Evolutionary conservation across 2,113 vertebrate genomes (phyloP), one percentile per base, ranked within the genome.

Genomic region (Raja brachyura): DNA sequence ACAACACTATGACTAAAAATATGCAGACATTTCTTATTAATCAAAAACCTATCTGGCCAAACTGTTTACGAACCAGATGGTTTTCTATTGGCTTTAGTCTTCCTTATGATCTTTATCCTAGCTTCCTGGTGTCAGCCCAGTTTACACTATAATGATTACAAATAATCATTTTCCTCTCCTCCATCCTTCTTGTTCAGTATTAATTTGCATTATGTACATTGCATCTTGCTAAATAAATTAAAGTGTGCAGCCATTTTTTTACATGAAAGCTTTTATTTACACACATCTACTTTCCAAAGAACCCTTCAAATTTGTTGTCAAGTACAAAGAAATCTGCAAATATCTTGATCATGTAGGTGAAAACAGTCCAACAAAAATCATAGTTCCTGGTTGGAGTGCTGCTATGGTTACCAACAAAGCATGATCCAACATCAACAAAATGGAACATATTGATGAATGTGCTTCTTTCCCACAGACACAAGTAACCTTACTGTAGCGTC

Each of bases 41-140:
- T 66, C 25, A 88, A 88, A 88, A 63, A 61, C 61, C 61, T n/a
- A 88, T 88, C 85, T 88, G 61, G 85, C n/a, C 14, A n/a, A 66
- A 66, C 59, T 66, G 59, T 31, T 88, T 31, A 14, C 28, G 59
- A 88, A 88, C 28, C 85, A 88, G 61, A 33, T 66, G 61, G 61
- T 88, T 88, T 88, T 28, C 28, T 66, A 66, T 63, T 66, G 85
- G 59, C 56, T 56, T 88, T 63, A 63, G 28, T 25, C 56, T 81
- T 56, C 22, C 48, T 81, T 81, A 25, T 54, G 79, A 81, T 81
- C 48, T 56, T 81, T 48, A 81, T 81, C 79, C 79, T 54, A 81
- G 48, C 39, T 81, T 81, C 25, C 9, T 22, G 5, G 79, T 25
- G 48, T 81, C 79, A 81, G 48, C 48, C 10, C 6, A 25, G 48